Base-by-base conservation (phyloP, 1,140 invertebrate species). In the Drosophila dunni region DNA sequence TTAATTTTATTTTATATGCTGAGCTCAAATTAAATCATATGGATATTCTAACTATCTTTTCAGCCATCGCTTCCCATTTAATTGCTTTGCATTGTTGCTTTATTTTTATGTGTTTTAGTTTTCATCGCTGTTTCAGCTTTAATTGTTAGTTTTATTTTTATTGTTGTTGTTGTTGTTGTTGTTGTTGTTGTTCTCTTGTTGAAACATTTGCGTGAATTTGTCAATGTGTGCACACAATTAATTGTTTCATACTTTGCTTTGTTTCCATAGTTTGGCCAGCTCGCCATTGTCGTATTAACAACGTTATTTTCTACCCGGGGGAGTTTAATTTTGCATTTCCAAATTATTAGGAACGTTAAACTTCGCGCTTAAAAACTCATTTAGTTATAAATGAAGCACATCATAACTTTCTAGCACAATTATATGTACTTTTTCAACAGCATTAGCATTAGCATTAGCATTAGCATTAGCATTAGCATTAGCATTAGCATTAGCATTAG, bases 121-220 rank as follows among this genome's bases (percentile, higher is more conserved):
- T 79, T 82, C 53, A 63, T 81, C 57, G 69, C 53, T 24, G 66
- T 57, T 46, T 34, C 56, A 63, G 34, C 15, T 44, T 74, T 74
- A 53, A 48, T 53, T 61, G 4, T 51, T 17, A 10, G 20, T 56
- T 7, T 44, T 54, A 6, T 29, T 61, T 7, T 40, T 17, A 10
- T 20, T 56, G 11, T 44, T 54, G 17, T 20, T 20, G 17, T 20
- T 20, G 17, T 20, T 20, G 17, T 20, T 56, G 11, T 44, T 54
- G 17, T 20, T 20, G 17, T 20, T 20, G 17, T 20, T 20, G 17
- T n/a, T n/a, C n/a, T n/a, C 13, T 57, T 57, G 11, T 11, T 48
- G 44, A 33, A 58, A 57, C 51, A 50, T 42, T 68, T 34, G 54
- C 70, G 60, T 61, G 45, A 71, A 75, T 80, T 67, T 72, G 56